phyloP scores from a whole-genome alignment of 1,140 invertebrate species.

The Protaetia brevitarsis region DNA sequence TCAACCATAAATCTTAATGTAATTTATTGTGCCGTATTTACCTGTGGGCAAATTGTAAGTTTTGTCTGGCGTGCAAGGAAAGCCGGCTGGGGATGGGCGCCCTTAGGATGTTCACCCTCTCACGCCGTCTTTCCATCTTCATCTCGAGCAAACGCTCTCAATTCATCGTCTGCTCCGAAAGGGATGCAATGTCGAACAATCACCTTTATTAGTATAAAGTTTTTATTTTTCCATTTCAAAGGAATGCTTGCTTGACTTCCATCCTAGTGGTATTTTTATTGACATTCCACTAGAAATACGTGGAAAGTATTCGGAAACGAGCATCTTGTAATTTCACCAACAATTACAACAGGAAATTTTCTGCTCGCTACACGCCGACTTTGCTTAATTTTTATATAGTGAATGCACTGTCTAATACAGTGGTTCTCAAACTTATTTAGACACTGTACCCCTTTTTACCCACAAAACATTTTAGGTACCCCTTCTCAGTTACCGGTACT shows the following conservation, averaged over 20 bases:
- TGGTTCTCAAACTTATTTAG: too few species aligned
- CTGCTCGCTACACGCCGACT: background rate
- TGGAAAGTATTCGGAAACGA: conserved; percentile 23
- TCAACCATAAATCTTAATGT: conserved; percentile 33
- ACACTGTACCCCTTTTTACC: too few species aligned
- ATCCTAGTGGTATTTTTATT: conserved; percentile 27
- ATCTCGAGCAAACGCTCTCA: background rate
- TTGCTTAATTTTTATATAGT: background rate
- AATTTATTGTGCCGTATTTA: conserved; percentile 36
- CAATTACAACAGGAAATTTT: too few species aligned
- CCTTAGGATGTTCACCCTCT: too few species aligned
- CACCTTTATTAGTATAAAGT: conserved; percentile 25
- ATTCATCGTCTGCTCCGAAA: background rate
- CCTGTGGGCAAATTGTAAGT: conserved; percentile 25
- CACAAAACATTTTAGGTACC: too few species aligned
- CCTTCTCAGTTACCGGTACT: too few species aligned
- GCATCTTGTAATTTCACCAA: conserved; percentile 24
- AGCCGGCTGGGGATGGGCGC: too few species aligned
- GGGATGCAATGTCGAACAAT: conserved; percentile 23
- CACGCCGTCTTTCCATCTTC: too few species aligned
- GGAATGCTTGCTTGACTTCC: conserved; percentile 27
- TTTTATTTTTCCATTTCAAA: conserved; percentile 25
- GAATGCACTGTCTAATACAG: too few species aligned
- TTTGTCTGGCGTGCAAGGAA: conserved; percentile 9
- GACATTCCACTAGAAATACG: conserved; percentile 26